phyloP scores from a whole-genome alignment of 64 coral and sea anemone genomes.

The Montipora efflorescens region DNA sequence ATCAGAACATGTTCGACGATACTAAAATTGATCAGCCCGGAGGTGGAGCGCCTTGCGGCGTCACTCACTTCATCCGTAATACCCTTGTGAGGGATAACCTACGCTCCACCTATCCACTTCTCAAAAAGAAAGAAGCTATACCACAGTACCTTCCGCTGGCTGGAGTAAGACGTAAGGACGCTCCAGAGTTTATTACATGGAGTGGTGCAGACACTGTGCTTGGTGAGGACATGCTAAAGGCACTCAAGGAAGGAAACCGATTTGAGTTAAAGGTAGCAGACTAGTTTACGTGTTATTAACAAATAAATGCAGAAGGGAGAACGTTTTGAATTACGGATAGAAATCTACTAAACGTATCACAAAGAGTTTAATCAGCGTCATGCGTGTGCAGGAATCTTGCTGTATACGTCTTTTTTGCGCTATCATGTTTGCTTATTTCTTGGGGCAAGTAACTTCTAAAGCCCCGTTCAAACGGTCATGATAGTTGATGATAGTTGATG shows the following conservation, averaged over 20 bases:
- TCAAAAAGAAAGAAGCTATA: not conserved
- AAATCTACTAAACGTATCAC: not conserved
- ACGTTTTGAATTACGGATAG: not conserved
- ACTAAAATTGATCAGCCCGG: not conserved
- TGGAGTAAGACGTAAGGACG: slow-evolving; percentile 5
- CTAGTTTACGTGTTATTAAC: not conserved
- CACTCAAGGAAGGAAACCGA: not conserved
- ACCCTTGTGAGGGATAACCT: slow-evolving; percentile 11
- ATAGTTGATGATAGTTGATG: too few species aligned
- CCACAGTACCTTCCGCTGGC: slow-evolving; percentile 44
- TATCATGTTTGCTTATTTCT: too few species aligned
- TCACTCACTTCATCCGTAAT: slow-evolving; percentile 21
- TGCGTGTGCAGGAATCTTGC: too few species aligned
- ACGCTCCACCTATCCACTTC: not conserved
- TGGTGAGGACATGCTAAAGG: slow-evolving; percentile 12
- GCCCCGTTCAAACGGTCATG: too few species aligned
- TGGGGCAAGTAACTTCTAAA: not conserved
- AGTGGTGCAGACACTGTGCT: slow-evolving; percentile 14
- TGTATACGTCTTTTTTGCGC: not conserved
- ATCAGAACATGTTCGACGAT: slow-evolving; percentile 26
- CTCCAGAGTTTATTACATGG: slow-evolving; percentile 29
- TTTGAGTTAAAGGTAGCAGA: not conserved
- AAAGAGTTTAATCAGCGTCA: not conserved
- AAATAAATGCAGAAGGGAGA: not conserved
- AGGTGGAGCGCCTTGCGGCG: not conserved